Conservation (phyloP, 37 sponge, comb jelly and placozoan species). For the Cliona cf. orientalis region DNA sequence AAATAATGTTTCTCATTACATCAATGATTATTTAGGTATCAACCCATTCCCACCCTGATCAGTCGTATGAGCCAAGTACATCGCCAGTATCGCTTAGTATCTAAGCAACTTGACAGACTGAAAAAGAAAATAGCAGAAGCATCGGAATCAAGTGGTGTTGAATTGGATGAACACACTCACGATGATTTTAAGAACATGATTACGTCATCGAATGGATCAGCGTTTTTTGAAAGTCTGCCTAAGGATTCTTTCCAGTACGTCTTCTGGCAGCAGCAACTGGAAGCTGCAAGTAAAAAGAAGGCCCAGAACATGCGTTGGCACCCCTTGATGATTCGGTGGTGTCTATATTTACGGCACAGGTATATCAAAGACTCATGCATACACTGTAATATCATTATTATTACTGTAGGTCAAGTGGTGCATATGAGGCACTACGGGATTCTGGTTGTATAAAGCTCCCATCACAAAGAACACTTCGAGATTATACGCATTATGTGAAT, state of each 20-base stretch:
- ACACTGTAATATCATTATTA: background rate
- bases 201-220: conserved; percentile 6
- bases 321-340: conserved; percentile 47
- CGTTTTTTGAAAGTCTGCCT: conserved; percentile 1
- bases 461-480: conserved; percentile 28
- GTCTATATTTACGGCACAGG: conserved; percentile 31
- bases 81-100: background rate
- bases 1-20: no score
- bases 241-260: conserved; percentile 20
- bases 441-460: conserved; percentile 27
- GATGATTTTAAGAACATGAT: conserved; percentile 15
- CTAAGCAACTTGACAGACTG: background rate
- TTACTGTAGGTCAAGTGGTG: background rate
- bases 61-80: background rate
- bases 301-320: conserved; percentile 45
- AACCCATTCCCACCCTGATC: background rate
- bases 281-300: conserved; percentile 31
- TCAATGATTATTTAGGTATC: background rate
- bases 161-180: conserved; percentile 17
- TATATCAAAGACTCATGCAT: background rate
- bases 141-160: background rate
- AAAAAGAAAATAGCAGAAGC: background rate
- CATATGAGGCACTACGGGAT: conserved; percentile 8
- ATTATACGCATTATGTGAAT: conserved; percentile 41
- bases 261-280: conserved; percentile 52